Conservation (phyloP, 2,113 vertebrate genomes). For the Dendrocopos noguchii region DNA sequence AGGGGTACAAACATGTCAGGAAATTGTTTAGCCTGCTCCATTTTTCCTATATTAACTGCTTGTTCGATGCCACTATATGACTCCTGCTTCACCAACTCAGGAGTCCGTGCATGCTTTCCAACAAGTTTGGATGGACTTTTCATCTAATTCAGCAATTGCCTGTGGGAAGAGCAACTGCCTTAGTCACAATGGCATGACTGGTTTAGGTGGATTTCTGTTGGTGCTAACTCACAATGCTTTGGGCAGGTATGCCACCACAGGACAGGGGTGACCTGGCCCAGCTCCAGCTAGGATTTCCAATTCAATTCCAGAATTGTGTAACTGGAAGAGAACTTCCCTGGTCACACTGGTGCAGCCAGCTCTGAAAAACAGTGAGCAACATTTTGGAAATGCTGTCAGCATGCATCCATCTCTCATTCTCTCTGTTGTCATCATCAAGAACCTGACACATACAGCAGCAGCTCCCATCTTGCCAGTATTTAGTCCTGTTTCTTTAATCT, state of each 20-base stretch:
- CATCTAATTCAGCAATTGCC: too few species aligned
- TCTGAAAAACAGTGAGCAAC: neutral
- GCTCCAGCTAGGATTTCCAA: neutral
- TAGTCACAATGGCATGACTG: neutral
- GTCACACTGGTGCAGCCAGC: neutral
- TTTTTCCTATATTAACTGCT: too few species aligned
- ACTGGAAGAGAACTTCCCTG: neutral
- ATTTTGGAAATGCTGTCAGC: neutral
- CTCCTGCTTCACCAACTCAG: too few species aligned
- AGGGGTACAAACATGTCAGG: too few species aligned
- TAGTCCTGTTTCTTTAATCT: neutral
- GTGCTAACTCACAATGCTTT: rapidly evolving
- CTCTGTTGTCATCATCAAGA: neutral
- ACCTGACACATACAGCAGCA: neutral
- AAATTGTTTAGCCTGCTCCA: too few species aligned
- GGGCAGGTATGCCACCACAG: rapidly evolving
- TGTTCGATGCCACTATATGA: too few species aligned
- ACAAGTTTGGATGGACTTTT: neutral
- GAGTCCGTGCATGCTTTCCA: too few species aligned
- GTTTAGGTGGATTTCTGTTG: neutral
- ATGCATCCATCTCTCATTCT: neutral
- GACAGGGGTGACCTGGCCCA: rapidly evolving
- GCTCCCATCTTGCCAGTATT: neutral
- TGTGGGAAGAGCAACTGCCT: too few species aligned
- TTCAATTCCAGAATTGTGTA: neutral